Percentiles rank a stretch among this genome's conserved stretches.
phyloP scores from a whole-genome alignment of 2,113 vertebrate genomes.

The Rhinopomastus cyanomelas region DNA sequence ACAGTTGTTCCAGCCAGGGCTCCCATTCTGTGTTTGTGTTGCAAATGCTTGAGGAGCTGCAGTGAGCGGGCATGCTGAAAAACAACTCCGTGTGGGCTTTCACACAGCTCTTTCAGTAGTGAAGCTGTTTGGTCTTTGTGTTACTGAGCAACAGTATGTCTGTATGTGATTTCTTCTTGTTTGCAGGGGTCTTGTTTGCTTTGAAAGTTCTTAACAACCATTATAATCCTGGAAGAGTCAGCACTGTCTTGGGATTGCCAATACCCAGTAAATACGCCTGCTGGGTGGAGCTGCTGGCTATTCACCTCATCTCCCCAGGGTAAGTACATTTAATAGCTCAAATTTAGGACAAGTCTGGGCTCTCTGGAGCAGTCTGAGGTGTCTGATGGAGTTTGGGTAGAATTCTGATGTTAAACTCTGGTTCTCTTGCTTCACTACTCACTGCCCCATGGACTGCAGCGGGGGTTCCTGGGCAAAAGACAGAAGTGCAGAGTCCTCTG shows the following conservation, averaged over 20 bases:
- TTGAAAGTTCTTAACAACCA: constrained; percentile 93
- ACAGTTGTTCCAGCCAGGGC: neutral
- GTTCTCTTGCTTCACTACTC: too few relatives aligned
- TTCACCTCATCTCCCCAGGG: constrained; percentile 87
- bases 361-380: neutral
- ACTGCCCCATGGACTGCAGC: too few relatives aligned
- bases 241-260: constrained; percentile 80
- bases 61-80: neutral
- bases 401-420: too few relatives aligned
- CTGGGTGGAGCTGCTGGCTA: constrained; percentile 91
- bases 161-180: constrained; percentile 5
- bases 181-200: constrained; percentile 91
- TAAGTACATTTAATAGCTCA: constrained; percentile 69
- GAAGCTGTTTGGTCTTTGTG: neutral
- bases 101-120: neutral
- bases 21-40: neutral
- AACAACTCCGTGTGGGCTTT: neutral
- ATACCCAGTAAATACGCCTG: constrained; percentile 85
- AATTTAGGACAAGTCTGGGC: neutral
- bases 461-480: neutral
- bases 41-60: neutral
- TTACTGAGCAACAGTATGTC: neutral
- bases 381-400: neutral
- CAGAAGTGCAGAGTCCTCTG: neutral
- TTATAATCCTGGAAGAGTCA: constrained; percentile 84